phyloP scores from a whole-genome alignment of 2,888 invertebrate species.

The Ligdia adustata region DNA sequence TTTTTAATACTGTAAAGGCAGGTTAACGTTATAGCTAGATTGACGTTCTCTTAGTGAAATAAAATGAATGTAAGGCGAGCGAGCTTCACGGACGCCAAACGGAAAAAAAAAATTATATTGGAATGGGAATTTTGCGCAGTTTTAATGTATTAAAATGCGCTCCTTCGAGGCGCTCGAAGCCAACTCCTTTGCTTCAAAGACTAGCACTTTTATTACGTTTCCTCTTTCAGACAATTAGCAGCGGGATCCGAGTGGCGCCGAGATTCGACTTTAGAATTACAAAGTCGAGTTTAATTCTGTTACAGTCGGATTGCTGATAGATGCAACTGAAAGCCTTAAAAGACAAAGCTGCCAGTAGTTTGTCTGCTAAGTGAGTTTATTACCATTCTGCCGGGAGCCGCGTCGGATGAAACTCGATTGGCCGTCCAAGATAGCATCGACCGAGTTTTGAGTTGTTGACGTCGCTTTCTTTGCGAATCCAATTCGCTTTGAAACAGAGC shows the following conservation, averaged over 20 bases:
- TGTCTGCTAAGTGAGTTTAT: constrained; percentile 68
- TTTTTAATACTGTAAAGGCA: constrained; percentile 45
- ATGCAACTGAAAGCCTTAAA: constrained; percentile 62
- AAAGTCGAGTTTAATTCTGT: constrained; percentile 70
- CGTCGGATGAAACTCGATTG: constrained; percentile 64
- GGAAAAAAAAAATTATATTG: constrained; percentile 75
- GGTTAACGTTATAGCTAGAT: constrained; percentile 48
- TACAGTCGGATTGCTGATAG: constrained; percentile 68
- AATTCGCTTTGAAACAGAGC: constrained; percentile 41
- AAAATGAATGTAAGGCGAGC: constrained; percentile 63
- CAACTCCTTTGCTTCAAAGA: constrained; percentile 76
- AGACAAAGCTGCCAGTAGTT: constrained; percentile 68
- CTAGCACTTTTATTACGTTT: constrained; percentile 78
- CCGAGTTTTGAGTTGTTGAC: constrained; percentile 51
- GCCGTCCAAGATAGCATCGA: constrained; percentile 58
- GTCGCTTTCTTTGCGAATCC: constrained; percentile 40
- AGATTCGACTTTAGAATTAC: constrained; percentile 70
- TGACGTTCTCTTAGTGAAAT: constrained; percentile 59
- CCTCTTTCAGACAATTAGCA: constrained; percentile 79
- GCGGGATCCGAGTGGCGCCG: constrained; percentile 62
- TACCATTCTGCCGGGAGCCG: constrained; percentile 56
- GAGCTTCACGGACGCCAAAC: constrained; percentile 56
- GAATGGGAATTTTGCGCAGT: constrained; percentile 77
- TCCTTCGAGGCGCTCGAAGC: constrained; percentile 62
- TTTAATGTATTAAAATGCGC: constrained; percentile 83